A percentile compares a stretch with the other conserved stretches of the same genome.
Conservation (phyloP, 1,140 invertebrate genomes). For the Drosophila bocqueti region DNA sequence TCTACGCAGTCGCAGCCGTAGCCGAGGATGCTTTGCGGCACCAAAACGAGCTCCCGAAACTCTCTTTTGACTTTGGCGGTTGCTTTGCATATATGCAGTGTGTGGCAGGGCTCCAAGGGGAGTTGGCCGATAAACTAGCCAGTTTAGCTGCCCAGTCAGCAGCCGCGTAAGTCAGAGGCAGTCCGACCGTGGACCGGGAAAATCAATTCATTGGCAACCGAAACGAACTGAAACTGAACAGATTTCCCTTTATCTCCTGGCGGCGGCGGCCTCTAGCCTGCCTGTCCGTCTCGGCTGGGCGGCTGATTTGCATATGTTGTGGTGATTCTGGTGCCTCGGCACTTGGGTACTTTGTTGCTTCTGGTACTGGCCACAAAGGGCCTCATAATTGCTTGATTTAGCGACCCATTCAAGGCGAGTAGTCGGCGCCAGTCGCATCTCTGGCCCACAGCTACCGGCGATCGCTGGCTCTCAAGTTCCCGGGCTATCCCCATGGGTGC, state of each 20-base stretch:
- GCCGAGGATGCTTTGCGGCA: conserved; percentile 72
- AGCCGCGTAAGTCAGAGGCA: conserved; percentile 71
- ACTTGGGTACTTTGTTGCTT: conserved; percentile 12
- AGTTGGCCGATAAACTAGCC: conserved; percentile 71
- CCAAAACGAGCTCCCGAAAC: conserved; percentile 77
- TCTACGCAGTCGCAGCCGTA: conserved; percentile 64
- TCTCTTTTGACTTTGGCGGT: conserved; percentile 77
- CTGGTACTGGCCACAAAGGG: conserved; percentile 64
- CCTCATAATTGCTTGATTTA: conserved; percentile 83
- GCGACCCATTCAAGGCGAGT: conserved; percentile 68
- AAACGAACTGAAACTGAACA: conserved; percentile 63
- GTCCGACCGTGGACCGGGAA: conserved; percentile 35
- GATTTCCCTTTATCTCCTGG: conserved; percentile 53
- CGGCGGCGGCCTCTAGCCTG: conserved; percentile 6
- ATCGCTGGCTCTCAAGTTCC: conserved; percentile 3
- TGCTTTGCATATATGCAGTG: conserved; percentile 72
- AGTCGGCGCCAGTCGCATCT: conserved; percentile 65
- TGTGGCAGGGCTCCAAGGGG: conserved; percentile 9
- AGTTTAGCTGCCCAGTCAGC: conserved; percentile 22
- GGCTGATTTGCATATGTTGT: conserved; percentile 78
- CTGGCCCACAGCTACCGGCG: conserved; percentile 1
- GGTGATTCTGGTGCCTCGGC: conserved; percentile 9
- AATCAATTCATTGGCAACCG: conserved; percentile 71
- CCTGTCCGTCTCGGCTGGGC: conserved; percentile 17
- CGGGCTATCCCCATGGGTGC: conserved; percentile 45